A percentile compares a stretch with the other conserved stretches of the same genome.
phyloP scores from a whole-genome alignment of 2,797 vertebrate genomes.

The Odontamblyopus rebecca region DNA sequence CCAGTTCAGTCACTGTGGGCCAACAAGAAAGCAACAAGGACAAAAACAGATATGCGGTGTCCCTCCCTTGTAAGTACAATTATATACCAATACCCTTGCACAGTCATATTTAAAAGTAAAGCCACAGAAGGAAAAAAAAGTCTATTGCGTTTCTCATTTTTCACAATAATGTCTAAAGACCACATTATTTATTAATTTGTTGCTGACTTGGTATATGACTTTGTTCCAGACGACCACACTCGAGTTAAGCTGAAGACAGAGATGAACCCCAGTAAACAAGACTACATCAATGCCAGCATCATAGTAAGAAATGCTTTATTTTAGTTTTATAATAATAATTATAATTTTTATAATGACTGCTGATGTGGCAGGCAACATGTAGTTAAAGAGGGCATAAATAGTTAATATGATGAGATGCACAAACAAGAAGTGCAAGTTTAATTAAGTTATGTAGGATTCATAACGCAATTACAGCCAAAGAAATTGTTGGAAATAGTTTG shows the following conservation, averaged over 20 bases:
- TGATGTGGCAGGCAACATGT: not conserved
- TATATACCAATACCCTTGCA: not conserved
- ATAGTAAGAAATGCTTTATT: conserved; percentile 80
- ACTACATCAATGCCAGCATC: conserved; percentile 96
- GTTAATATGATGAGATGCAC: not conserved
- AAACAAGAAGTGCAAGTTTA: not conserved
- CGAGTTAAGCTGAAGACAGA: conserved; percentile 93
- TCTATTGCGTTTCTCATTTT: not conserved
- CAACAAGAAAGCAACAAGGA: conserved; percentile 84
- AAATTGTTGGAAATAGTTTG: not conserved
- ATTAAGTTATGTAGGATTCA: not conserved
- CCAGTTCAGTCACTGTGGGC: conserved; percentile 81
- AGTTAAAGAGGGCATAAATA: not conserved
- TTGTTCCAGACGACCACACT: conserved; percentile 87
- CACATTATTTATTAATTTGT: not conserved
- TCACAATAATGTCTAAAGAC: not conserved
- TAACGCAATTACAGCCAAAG: not conserved
- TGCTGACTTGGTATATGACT: conserved; percentile 2
- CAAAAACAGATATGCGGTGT: conserved; percentile 89
- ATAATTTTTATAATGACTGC: not conserved
- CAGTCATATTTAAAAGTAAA: not conserved
- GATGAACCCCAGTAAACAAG: conserved; percentile 85
- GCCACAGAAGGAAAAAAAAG: not conserved
- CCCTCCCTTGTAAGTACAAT: conserved; percentile 88
- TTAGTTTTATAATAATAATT: too few species aligned